Evolutionary conservation across 2,888 invertebrate species (phyloP).

Genomic region (Ctena decussata): DNA sequence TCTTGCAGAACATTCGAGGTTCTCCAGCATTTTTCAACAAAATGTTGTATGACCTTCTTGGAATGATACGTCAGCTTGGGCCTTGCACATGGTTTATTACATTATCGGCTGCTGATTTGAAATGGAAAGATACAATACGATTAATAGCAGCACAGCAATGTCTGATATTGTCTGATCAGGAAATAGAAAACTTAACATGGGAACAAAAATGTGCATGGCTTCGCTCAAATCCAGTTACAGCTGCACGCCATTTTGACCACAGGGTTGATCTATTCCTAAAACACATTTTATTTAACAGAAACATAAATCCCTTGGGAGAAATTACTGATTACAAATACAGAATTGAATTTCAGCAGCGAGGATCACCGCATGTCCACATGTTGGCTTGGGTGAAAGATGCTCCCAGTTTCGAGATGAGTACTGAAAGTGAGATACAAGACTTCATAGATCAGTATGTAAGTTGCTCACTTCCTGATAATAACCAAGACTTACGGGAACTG

Average conservation of each 20-base stretch:
- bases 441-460: conserved; percentile 45
- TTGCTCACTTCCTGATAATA: conserved; percentile 49
- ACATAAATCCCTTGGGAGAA: conserved; percentile 60
- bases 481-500: conserved; percentile 29
- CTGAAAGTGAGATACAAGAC: conserved; percentile 38
- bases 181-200: conserved; percentile 44
- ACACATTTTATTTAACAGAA: conserved; percentile 36
- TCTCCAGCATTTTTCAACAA: conserved; percentile 68
- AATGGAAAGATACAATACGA: conserved; percentile 72
- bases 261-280: conserved; percentile 57
- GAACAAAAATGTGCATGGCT: conserved; percentile 58
- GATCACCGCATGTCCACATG: conserved; percentile 69
- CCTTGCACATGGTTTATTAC: conserved; percentile 71
- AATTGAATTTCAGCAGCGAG: conserved; percentile 69
- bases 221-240: conserved; percentile 68
- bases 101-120: conserved; percentile 70
- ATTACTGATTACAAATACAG: conserved; percentile 65
- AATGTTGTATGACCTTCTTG: conserved; percentile 64
- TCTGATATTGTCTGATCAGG: conserved; percentile 24
- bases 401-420: conserved; percentile 47
- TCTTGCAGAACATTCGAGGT: conserved; percentile 58
- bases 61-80: conserved; percentile 74
- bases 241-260: conserved; percentile 69
- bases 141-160: too few relatives aligned
- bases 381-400: conserved; percentile 66